A percentile compares a stretch with the other conserved stretches of the same genome.
Conservation (phyloP, 2,888 invertebrate species). For the Rutpela maculata region DNA sequence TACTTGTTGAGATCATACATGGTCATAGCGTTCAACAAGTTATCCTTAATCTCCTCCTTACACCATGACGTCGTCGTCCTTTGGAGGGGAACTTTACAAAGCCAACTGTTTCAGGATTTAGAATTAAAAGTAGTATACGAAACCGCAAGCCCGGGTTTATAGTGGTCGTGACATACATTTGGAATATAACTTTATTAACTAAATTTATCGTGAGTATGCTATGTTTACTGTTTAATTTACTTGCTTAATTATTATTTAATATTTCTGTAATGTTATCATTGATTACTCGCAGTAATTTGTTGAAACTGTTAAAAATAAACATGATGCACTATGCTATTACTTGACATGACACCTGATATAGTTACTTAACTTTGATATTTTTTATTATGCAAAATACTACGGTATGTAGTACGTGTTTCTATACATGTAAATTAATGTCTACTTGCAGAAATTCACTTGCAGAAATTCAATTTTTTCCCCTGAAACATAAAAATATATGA, state of each 20-base stretch:
- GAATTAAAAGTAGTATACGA: conserved; percentile 40
- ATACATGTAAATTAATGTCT: too few species aligned
- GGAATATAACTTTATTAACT: conserved; percentile 32
- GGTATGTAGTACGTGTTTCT: too few species aligned
- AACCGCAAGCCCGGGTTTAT: conserved; percentile 34
- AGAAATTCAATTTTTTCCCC: too few species aligned
- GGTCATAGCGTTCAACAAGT: conserved; percentile 49
- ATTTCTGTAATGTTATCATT: not conserved
- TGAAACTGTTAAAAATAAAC: conserved; percentile 2
- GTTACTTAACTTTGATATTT: not conserved
- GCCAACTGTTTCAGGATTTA: conserved; percentile 30
- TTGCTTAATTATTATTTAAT: conserved; percentile 1
- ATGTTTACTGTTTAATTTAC: not conserved
- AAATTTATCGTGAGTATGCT: conserved; percentile 35
- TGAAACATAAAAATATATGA: too few species aligned
- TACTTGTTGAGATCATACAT: conserved; percentile 42
- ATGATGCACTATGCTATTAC: not conserved
- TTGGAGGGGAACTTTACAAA: conserved; percentile 40
- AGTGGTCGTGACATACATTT: conserved; percentile 41
- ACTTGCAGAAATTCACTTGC: too few species aligned
- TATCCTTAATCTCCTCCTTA: conserved; percentile 46
- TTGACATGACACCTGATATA: not conserved
- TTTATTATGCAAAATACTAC: too few species aligned
- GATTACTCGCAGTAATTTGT: not conserved
- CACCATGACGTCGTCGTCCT: conserved; percentile 37